These are phyloP conservation scores for Catagonus wagneri DNA, from an alignment of 2,113 vertebrate genomes.

Conservation along the genomic window DNA sequence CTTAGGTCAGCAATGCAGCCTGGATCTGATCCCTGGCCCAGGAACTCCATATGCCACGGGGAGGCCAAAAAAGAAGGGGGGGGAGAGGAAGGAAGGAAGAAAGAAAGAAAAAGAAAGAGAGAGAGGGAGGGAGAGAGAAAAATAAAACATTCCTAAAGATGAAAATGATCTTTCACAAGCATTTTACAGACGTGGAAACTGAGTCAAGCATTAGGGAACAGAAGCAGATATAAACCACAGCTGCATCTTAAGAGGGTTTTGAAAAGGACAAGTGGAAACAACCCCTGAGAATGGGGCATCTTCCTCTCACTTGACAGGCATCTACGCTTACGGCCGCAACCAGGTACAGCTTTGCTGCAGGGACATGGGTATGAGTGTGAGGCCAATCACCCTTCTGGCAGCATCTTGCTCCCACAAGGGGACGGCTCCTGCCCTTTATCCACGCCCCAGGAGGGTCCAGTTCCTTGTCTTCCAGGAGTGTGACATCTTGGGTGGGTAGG, in stretches of 20 bases:
- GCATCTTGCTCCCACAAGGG: not conserved
- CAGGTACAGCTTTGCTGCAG: not conserved
- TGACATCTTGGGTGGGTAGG: not conserved
- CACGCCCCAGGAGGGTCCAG: too few species aligned
- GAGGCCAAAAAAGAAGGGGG: too few species aligned
- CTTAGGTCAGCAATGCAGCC: too few species aligned
- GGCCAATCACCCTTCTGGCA: not conserved
- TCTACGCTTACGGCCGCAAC: not conserved
- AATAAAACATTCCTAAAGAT: too few species aligned
- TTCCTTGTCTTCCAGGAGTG: not conserved
- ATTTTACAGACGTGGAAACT: conserved; percentile 6
- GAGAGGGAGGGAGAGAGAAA: too few species aligned
- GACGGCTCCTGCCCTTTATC: not conserved
- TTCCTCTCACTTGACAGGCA: not conserved
- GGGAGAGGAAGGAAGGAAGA: too few species aligned
- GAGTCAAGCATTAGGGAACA: not conserved
- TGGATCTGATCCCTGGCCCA: too few species aligned
- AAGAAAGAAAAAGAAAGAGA: too few species aligned
- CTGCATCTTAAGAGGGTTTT: not conserved
- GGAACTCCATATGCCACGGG: too few species aligned
- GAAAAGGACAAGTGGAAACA: not conserved
- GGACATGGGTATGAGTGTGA: not conserved
- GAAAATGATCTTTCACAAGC: not conserved
- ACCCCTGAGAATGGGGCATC: rapidly evolving
- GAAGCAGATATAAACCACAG: not conserved